These are phyloP conservation scores for Leptopilina clavipes DNA, from an alignment of 1,140 invertebrate genomes.

Conservation along the genomic window DNA sequence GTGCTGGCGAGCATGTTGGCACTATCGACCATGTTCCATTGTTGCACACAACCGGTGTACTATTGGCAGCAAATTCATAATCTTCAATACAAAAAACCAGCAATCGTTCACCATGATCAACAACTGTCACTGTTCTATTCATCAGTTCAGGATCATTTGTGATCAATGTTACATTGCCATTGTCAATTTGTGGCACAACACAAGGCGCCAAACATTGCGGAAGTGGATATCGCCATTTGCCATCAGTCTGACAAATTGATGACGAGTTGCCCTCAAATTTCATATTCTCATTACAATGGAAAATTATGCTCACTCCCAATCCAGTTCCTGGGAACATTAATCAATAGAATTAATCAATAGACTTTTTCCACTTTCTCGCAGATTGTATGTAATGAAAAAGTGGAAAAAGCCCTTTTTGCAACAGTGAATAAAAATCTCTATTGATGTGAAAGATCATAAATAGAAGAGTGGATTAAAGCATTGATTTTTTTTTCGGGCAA, in stretches of 20 bases:
- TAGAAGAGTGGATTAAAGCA: not conserved
- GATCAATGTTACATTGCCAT: conserved; percentile 82
- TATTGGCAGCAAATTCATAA: conserved; percentile 89
- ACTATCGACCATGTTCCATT: conserved; percentile 97
- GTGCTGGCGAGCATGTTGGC: conserved; percentile 90
- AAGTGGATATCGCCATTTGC: conserved; percentile 93
- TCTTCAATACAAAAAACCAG: conserved; percentile 89
- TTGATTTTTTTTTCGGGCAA: not conserved
- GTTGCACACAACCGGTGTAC: conserved; percentile 87
- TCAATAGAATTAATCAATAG: too few relatives aligned
- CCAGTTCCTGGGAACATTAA: conserved; percentile 80
- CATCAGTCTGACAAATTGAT: conserved; percentile 93
- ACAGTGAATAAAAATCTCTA: too few relatives aligned
- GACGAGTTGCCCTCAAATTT: conserved; percentile 91
- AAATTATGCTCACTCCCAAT: conserved; percentile 93
- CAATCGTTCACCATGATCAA: conserved; percentile 90
- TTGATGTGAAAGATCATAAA: too few relatives aligned
- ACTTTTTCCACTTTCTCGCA: too few relatives aligned
- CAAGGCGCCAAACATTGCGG: conserved; percentile 95
- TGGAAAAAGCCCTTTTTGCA: too few relatives aligned
- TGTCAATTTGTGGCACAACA: conserved; percentile 89
- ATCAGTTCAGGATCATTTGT: conserved; percentile 67
- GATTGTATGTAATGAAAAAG: too few relatives aligned
- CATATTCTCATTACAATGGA: conserved; percentile 95
- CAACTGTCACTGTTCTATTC: conserved; percentile 76